Evolutionary conservation across 2,113 vertebrate genomes (phyloP), one percentile per base, ranked within the genome.

Genomic region (Climacteris rufus): DNA sequence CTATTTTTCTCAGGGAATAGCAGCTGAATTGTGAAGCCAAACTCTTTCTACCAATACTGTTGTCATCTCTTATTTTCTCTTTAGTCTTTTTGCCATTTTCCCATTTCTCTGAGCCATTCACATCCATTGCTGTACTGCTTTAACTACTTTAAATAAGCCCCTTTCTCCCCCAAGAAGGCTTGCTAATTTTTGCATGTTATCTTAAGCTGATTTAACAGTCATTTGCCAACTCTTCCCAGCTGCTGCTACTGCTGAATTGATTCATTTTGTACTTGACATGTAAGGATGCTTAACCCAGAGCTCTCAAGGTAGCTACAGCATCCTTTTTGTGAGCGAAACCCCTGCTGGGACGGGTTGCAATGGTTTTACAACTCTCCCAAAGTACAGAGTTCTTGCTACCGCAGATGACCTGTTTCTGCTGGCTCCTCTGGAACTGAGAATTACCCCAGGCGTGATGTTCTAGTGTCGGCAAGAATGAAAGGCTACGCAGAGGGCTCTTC

Each of bases 141-240:
- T 66, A 72, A 37, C 37, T 93, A 16, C 54, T 83, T 95, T 72
- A 94, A 87, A 66, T 85, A 93, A 93, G 45, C 28, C n/a, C 37
- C 54, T 91, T 79, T 45, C 82, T 95, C 22, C 66, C 69, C 54
- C 59, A 80, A 90, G 59, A 69, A 83, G 39, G 33, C 47, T 80
- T 90, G 66, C 59, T 96, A 74, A 89, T 91, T 96, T 96, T 90
- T 87, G 68, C 54, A 23, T 83, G 66, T 93, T 94, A 52, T 86
- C 89, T 79, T 89, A 83, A 91, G 40, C 66, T 93, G 81, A 87
- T 33, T 76, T 93, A 85, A 82, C 49, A 72, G 65, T 76, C 16
- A 0, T 94, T 93, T 87, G 37, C 81, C 39, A 89, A 63, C 40
- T 42, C 72, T 69, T 76, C 19, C 45, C 81, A 96, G 72, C 45